These are phyloP conservation scores for Mamestra brassicae DNA, from an alignment of 2,888 invertebrate genomes.

Conservation along the genomic window DNA sequence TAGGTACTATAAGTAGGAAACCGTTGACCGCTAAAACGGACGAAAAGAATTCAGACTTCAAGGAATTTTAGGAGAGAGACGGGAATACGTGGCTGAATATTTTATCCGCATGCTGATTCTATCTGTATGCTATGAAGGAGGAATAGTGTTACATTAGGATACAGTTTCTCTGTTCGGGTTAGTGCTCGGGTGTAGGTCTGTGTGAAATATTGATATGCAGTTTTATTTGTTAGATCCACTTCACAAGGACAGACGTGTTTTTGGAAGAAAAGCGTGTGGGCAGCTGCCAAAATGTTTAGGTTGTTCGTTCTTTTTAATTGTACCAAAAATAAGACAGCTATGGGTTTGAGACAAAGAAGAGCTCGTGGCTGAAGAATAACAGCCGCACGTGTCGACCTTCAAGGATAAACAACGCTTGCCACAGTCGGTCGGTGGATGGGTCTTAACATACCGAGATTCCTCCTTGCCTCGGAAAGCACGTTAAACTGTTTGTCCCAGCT, in stretches of 20 bases:
- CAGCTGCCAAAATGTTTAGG: too few species aligned
- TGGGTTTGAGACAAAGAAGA: too few species aligned
- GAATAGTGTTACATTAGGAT: conserved; percentile 12
- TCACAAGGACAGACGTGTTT: background rate
- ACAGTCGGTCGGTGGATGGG: too few species aligned
- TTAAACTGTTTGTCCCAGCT: too few species aligned
- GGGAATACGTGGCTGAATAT: conserved; percentile 47
- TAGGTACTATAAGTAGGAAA: conserved; percentile 4
- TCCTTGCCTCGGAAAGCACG: too few species aligned
- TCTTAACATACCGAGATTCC: too few species aligned
- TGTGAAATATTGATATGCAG: conserved; percentile 36
- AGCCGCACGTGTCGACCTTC: too few species aligned
- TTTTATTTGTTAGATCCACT: background rate
- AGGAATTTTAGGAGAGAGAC: conserved; percentile 38
- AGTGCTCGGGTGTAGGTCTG: background rate
- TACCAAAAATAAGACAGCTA: too few species aligned
- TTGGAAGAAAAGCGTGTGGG: too few species aligned
- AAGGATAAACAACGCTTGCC: too few species aligned
- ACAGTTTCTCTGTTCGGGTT: conserved; percentile 1
- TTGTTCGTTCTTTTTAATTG: too few species aligned
- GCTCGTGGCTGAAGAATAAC: too few species aligned
- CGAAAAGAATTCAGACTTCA: conserved; percentile 46
- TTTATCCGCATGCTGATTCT: conserved; percentile 51
- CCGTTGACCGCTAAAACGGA: conserved; percentile 41
- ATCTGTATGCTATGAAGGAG: conserved; percentile 48